Evolutionary conservation across 2,113 vertebrate species (phyloP), one percentile per base, ranked within the genome.

Genomic region (Manacus vitellinus): DNA sequence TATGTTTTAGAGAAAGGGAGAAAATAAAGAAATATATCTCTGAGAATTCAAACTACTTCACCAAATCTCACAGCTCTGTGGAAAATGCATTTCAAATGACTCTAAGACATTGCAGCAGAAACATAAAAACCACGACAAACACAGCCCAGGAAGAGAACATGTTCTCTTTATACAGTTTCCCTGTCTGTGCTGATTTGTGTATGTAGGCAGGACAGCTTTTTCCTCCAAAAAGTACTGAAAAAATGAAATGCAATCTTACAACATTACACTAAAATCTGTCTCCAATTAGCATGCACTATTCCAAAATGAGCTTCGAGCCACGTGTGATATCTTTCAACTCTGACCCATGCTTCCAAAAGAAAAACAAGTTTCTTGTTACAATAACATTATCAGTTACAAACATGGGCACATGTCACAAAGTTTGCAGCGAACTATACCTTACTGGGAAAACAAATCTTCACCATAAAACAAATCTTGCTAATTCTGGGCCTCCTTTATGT

Each of bases 11-110:
- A 63, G 22, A 56, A 88, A 88, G 22, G 73, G 47, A 88, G 41
- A 86, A 92, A 93, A 94, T 89, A 72, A 84, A 90, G 83, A 84
- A 84, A 93, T 90, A 85, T 73, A 92, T 73, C 37, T 83, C 85
- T 58, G 46, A 81, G 82, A 88, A 93, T 90, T 90, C 65, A 91
- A 84, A 84, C 68, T 62, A 25, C 61, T 85, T 94, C 68, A 91
- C 62, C 39, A 92, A 94, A 78, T 87, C 72, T 94, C 91, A 92
- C 90, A 96, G 68, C 61, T 94, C 88, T 77, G 27, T 58, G 22
- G n/a, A 82, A 96, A 94, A 93, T 68, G 79, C 70, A 91, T 95
- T 96, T 95, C 70, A 94, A 96, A 95, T 91, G 6, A 87, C 41
- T 74, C 33, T 46, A 61, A 93, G 83, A 72, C 52, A 19, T 51